Evolutionary conservation across 2,888 invertebrate species (phyloP).

Genomic region (Deladenus siricidicola): DNA sequence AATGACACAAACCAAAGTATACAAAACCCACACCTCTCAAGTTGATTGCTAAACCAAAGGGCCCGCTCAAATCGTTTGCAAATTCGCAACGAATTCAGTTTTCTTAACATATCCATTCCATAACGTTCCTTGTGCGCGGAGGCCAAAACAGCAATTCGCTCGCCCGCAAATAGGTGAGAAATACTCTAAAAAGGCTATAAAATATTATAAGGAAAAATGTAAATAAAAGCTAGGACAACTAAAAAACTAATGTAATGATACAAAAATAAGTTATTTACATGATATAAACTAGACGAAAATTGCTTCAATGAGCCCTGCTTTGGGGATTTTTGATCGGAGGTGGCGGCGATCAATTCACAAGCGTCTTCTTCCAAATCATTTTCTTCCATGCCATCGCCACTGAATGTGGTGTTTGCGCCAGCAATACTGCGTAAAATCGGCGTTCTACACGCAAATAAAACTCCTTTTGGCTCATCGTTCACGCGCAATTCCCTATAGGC

Average conservation of each 20-base stretch:
- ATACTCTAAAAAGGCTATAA: conserved; percentile 37
- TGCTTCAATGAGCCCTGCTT: conserved; percentile 11
- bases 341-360: no score
- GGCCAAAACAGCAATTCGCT: conserved; percentile 39
- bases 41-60: neutral
- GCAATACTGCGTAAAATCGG: conserved; percentile 13
- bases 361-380: conserved; percentile 1
- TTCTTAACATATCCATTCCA: conserved; percentile 37
- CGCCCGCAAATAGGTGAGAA: conserved; percentile 37
- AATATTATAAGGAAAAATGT: no score
- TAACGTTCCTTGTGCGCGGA: conserved; percentile 34
- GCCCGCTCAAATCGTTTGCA: conserved; percentile 6
- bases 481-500: neutral
- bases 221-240: no score
- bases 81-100: conserved; percentile 22
- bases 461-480: conserved; percentile 7
- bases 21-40: neutral
- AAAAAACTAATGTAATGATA: neutral
- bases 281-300: conserved; percentile 3
- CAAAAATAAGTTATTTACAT: conserved; percentile 4
- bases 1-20: neutral
- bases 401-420: conserved; percentile 14
- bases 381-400: neutral
- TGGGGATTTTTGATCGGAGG: neutral
- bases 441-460: conserved; percentile 6